phyloP scores from a whole-genome alignment of 53 echinoderm and acorn worm species.

The Echinarachnius parma region DNA sequence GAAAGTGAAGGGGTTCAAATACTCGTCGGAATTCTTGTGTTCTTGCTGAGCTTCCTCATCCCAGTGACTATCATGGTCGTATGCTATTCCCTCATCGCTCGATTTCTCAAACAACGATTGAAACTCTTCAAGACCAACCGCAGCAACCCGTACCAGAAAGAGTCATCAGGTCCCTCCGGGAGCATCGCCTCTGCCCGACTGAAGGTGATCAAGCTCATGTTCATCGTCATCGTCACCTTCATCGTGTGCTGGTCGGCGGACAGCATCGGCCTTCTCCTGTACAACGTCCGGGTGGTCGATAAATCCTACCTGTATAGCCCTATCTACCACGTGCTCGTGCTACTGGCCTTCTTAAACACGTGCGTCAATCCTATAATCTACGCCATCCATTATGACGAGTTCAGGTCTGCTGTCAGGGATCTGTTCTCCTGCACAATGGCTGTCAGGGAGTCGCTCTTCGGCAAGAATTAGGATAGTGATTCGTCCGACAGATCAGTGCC shows the following conservation, averaged over 20 bases:
- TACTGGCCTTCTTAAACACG: constrained; percentile 41
- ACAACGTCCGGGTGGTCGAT: constrained; percentile 35
- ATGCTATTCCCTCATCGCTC: constrained; percentile 46
- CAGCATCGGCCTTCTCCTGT: constrained; percentile 18
- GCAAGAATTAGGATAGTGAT: constrained; percentile 23
- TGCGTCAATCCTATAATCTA: constrained; percentile 46
- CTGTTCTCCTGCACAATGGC: background rate
- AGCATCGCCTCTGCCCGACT: constrained; percentile 11
- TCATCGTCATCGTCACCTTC: constrained; percentile 41
- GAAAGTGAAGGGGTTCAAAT: constrained; percentile 36
- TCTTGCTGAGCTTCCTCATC: constrained; percentile 54
- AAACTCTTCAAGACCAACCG: constrained; percentile 7
- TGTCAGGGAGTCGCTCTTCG: constrained; percentile 13
- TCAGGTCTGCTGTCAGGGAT: constrained; percentile 5
- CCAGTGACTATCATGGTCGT: constrained; percentile 62
- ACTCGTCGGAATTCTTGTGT: constrained; percentile 49
- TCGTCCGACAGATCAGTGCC: too few relatives aligned
- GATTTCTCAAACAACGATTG: constrained; percentile 4
- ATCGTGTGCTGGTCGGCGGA: constrained; percentile 47
- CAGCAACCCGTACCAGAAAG: background rate
- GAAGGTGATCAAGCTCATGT: constrained; percentile 46
- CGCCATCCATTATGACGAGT: constrained; percentile 22
- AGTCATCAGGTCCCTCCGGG: constrained; percentile 3
- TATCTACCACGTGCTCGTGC: constrained; percentile 21
- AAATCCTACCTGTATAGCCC: constrained; percentile 24